Base-by-base conservation (phyloP, 2,888 invertebrate genomes). In the Acronicta psi region DNA sequence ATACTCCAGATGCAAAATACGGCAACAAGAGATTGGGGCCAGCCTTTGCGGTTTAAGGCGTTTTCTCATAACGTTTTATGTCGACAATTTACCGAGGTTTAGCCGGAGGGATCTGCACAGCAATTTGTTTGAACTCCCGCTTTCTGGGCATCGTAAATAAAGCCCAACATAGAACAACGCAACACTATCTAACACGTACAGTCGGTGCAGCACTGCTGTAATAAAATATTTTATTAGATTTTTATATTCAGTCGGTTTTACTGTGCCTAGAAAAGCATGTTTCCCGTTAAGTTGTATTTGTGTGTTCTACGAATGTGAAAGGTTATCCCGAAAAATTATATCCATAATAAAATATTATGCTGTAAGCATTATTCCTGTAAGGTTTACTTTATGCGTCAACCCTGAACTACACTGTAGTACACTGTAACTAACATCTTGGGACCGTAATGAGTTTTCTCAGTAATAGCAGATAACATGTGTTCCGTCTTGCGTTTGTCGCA, bases 41-140 rank as follows among this genome's bases (percentile, higher is more conserved):
- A 81, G 79, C 75, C 83, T 83, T 80, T 81, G 84, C 77, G 81
- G 82, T 83, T 78, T 83, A 83, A 85, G 84, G 81, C 83, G 82
- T 85, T 85, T 85, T 85, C 87, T 89, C 87, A 86, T 88, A 88
- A 87, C 85, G 81, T 85, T 89, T 89, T 90, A 86, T 88, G 87
- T 84, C 83, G 84, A 88, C 87, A 86, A 84, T 89, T 87, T 87
- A 84, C 88, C 79, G 79, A 81, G 85, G 79, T 85, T 87, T 83
- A 87, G 81, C 85, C 78, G 75, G 78, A 77, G 82, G 85, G 83
- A 82, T 82, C 80, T 78, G 79, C 75, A 77, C 78, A 79, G 81
- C 85, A 82, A 87, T 88, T 88, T 87, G 83, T 87, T 87, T 85
- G 81, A 80, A 85, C 81, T 81, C 79, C 76, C 74, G 75, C 73